Evolutionary conservation across 2,113 vertebrate species (phyloP).

Genomic region (Anhinga anhinga): DNA sequence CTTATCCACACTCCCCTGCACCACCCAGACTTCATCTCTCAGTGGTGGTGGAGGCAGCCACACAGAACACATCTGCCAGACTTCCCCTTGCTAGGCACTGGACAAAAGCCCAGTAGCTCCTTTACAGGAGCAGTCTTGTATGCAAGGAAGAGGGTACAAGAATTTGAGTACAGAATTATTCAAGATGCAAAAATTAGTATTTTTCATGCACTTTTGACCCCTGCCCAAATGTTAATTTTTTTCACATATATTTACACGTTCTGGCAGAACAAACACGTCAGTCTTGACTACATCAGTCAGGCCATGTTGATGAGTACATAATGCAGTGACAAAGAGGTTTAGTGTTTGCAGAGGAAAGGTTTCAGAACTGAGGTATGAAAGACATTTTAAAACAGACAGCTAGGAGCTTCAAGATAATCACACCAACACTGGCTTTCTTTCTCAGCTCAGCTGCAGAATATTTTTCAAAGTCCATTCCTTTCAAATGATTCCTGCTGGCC

Average conservation of each 20-base stretch:
- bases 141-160: background rate
- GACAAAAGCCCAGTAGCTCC: background rate
- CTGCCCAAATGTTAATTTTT: background rate
- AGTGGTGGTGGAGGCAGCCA: background rate
- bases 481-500: background rate
- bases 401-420: background rate
- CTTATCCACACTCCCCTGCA: background rate
- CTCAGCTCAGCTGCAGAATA: background rate
- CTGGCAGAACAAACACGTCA: background rate
- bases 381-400: background rate
- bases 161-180: background rate
- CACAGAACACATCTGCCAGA: background rate
- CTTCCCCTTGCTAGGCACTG: background rate
- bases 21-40: background rate
- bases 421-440: background rate
- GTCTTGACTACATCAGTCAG: background rate
- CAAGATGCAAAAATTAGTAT: background rate
- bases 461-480: background rate
- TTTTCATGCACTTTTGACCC: background rate
- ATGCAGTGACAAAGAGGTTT: background rate
- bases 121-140: background rate
- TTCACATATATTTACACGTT: background rate
- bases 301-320: too few relatives aligned
- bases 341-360: background rate
- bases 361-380: background rate